These are phyloP conservation scores for Andrena bucephala DNA, from an alignment of 2,888 invertebrate genomes.

Conservation along the genomic window DNA sequence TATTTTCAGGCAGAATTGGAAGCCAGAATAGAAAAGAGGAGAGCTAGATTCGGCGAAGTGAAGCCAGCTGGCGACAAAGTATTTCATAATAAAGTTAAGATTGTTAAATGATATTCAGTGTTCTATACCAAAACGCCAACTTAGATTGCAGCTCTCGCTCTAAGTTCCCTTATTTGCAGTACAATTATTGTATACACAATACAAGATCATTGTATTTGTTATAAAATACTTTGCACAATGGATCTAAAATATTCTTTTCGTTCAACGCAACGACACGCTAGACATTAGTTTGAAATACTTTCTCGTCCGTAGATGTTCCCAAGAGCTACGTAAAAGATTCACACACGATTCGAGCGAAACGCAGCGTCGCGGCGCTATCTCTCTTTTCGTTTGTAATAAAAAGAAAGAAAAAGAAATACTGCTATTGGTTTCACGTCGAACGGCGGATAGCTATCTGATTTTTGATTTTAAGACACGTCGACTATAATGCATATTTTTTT, in stretches of 20 bases:
- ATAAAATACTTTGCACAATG: slow-evolving; percentile 54
- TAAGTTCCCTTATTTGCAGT: slow-evolving; percentile 68
- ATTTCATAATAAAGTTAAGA: slow-evolving; percentile 81
- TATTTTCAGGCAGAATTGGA: slow-evolving; percentile 86
- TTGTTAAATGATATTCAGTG: slow-evolving; percentile 84
- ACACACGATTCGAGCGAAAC: background rate
- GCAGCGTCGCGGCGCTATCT: slow-evolving; percentile 3
- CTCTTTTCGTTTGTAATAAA: background rate
- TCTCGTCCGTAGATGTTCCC: slow-evolving; percentile 3
- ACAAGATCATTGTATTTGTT: slow-evolving; percentile 55
- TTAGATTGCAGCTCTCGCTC: slow-evolving; percentile 66
- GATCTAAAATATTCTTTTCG: slow-evolving; percentile 7
- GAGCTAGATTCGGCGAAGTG: slow-evolving; percentile 91
- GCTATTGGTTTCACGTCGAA: background rate
- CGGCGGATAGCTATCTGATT: background rate
- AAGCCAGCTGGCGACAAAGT: slow-evolving; percentile 80
- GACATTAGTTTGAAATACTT: slow-evolving; percentile 1
- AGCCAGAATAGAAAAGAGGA: slow-evolving; percentile 91
- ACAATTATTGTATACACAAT: slow-evolving; percentile 59
- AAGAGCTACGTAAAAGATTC: background rate
- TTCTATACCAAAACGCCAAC: slow-evolving; percentile 78
- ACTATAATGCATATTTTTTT: slow-evolving; percentile 5
- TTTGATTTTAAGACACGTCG: slow-evolving; percentile 16
- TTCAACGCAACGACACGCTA: background rate
- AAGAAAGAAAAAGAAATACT: background rate